Conservation (phyloP, 2,113 vertebrate species). For the Illadopsis cleaveri region DNA sequence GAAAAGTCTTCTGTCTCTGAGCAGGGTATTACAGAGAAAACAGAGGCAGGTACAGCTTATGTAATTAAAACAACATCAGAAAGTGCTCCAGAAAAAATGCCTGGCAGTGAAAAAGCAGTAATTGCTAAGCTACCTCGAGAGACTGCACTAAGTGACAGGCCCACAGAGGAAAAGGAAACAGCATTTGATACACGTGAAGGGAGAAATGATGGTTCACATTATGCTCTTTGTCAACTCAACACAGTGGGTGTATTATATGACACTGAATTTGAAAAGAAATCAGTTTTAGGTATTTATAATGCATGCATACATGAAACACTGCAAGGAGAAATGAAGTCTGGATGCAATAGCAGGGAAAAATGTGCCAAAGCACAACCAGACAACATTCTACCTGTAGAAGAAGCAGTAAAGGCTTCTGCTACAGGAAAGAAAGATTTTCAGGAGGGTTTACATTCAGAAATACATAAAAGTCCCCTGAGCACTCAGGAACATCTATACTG, state of each 20-base stretch:
- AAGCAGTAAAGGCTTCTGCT: slow-evolving; percentile 43
- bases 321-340: slow-evolving; percentile 56
- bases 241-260: slow-evolving; percentile 73
- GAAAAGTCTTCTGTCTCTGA: slow-evolving; percentile 69
- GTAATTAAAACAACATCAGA: slow-evolving; percentile 82
- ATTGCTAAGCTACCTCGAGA: slow-evolving; percentile 82
- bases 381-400: slow-evolving; percentile 17
- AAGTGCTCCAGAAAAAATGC: slow-evolving; percentile 78
- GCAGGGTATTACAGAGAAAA: slow-evolving; percentile 57
- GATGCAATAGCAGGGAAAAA: slow-evolving; percentile 28
- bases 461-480: neutral
- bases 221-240: slow-evolving; percentile 78
- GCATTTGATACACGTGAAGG: slow-evolving; percentile 81
- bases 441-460: slow-evolving; percentile 1
- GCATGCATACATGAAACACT: slow-evolving; percentile 56
- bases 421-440: slow-evolving; percentile 5
- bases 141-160: slow-evolving; percentile 79
- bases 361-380: slow-evolving; percentile 55
- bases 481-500: neutral
- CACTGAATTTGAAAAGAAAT: slow-evolving; percentile 75
- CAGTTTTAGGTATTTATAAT: slow-evolving; percentile 74
- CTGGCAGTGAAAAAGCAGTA: slow-evolving; percentile 78
- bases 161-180: slow-evolving; percentile 78
- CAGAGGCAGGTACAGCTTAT: slow-evolving; percentile 72
- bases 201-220: slow-evolving; percentile 77